Evolutionary conservation across 2,888 invertebrate species (phyloP), one percentile per base, ranked within the genome.

Genomic region (Electrophaes corylata): DNA sequence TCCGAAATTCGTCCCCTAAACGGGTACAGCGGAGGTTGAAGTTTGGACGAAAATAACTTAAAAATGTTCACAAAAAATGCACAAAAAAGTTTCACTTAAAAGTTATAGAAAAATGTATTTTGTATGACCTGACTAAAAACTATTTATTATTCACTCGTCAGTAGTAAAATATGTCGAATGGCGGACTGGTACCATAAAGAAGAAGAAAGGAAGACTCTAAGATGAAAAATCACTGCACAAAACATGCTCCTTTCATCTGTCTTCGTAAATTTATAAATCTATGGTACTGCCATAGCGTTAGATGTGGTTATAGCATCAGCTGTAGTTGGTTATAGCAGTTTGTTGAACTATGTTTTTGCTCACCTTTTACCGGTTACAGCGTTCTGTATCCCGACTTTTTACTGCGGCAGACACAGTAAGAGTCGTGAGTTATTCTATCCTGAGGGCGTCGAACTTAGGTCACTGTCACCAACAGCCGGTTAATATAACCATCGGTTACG

Each of bases 281-380:
- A 6, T 35, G 35, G 14, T 35, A 14, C 35, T 35, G 35, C 0
- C 35, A 14, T 8, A 29, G 35, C 12, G 12, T 12, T 12, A 5
- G 6, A 12, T 35, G 14, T 29, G 8, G 10, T 10, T 5, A 12
- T 23, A n/a, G 39, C 45, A 59, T 55, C 59, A 59, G 54, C 46
- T 46, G 57, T 56, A 65, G 54, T 10, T 2, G 26, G 10, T 4
- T n/a, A n/a, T n/a, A 4, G n/a, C 35, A 74, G 80, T 79, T 75
- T 76, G 69, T 76, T 78, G 80, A 80, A 80, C 81, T 61, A 67
- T 63, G 69, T 78, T 81, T 81, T 81, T 79, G 73, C 75, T 68
- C 64, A 63, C 60, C 66, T 49, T 65, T 66, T 51, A 43, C 49
- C 40, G 40, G 49, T 49, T 49, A 8, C 18, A 45, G 53, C 56